These are phyloP conservation scores for Diarsia rubi DNA, from an alignment of 2,888 invertebrate species.

Conservation along the genomic window DNA sequence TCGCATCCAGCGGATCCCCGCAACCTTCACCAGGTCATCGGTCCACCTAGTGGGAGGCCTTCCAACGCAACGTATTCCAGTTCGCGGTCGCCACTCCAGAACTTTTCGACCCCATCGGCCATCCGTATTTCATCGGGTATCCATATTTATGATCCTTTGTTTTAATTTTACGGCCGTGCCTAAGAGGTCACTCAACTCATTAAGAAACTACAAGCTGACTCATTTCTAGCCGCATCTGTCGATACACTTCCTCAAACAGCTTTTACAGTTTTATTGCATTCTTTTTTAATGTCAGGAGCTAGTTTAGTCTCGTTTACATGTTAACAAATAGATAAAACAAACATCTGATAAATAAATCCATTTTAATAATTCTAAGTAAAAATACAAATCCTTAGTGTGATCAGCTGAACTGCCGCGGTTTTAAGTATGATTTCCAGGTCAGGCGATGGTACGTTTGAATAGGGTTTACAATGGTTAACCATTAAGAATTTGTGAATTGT, in stretches of 20 bases:
- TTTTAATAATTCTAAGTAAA: not conserved
- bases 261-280: slow-evolving; percentile 29
- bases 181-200: slow-evolving; percentile 7
- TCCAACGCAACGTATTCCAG: too few relatives aligned
- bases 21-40: too few relatives aligned
- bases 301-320: not conserved
- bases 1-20: too few relatives aligned
- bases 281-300: slow-evolving; percentile 44
- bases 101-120: too few relatives aligned
- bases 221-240: slow-evolving; percentile 10
- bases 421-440: too few relatives aligned
- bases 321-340: not conserved
- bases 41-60: too few relatives aligned
- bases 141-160: not conserved
- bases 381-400: not conserved
- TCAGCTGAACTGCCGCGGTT: not conserved
- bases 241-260: slow-evolving; percentile 14
- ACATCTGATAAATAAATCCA: not conserved
- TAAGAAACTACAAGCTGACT: slow-evolving; percentile 22
- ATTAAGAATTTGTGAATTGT: not conserved
- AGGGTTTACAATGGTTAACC: not conserved
- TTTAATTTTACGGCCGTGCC: not conserved
- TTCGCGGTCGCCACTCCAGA: too few relatives aligned
- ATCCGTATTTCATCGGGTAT: too few relatives aligned
- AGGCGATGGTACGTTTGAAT: not conserved